Conservation (phyloP, 2,797 vertebrate genomes). For the Distichodus sexfasciatus region DNA sequence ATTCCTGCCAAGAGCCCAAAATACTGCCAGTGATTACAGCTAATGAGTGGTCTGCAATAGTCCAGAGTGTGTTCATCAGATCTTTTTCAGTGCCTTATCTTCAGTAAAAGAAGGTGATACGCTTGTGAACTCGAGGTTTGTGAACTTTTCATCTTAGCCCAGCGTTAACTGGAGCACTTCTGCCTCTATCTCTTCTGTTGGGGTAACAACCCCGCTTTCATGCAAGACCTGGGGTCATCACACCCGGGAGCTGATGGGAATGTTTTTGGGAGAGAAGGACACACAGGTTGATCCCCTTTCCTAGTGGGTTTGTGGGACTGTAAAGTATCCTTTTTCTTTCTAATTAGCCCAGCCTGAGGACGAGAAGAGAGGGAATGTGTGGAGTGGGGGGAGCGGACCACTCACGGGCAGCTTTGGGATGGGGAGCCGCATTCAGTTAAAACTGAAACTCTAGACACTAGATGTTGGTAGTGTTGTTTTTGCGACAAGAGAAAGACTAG, state of each 20-base stretch:
- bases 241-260: neutral
- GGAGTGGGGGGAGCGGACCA: too few species aligned
- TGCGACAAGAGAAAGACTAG: too few species aligned
- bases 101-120: neutral
- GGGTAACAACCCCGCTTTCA: conserved; percentile 8
- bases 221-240: neutral
- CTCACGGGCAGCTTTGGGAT: too few species aligned
- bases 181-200: too few species aligned
- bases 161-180: neutral
- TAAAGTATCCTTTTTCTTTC: neutral
- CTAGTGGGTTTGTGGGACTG: neutral
- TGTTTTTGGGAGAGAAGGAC: neutral
- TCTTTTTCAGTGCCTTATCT: neutral
- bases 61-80: conserved; percentile 5
- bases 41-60: conserved; percentile 19
- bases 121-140: neutral
- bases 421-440: too few species aligned
- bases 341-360: neutral
- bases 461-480: too few species aligned
- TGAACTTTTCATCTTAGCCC: too few species aligned
- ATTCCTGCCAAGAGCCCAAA: conserved; percentile 52
- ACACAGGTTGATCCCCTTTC: neutral
- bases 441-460: too few species aligned
- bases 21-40: conserved; percentile 53
- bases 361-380: neutral